These are phyloP conservation scores for Mimachlamys varia DNA, from an alignment of 2,888 invertebrate species.

Conservation along the genomic window DNA sequence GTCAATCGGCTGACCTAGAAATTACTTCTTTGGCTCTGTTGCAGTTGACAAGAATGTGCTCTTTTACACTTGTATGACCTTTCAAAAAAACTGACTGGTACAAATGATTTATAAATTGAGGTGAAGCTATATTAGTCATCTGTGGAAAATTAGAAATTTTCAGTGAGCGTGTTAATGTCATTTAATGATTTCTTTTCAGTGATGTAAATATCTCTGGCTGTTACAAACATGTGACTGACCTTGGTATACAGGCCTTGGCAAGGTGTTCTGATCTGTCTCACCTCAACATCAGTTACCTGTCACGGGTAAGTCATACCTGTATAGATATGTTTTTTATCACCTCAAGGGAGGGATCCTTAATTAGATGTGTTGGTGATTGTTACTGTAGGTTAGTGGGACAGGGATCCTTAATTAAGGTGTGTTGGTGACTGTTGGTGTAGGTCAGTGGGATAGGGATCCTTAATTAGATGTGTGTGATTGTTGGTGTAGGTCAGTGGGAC, in stretches of 20 bases:
- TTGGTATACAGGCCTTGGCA: neutral
- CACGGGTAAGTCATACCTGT: neutral
- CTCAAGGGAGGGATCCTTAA: too few relatives aligned
- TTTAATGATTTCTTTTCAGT: neutral
- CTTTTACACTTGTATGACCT: too few relatives aligned
- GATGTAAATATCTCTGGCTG: neutral
- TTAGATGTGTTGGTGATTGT: too few relatives aligned
- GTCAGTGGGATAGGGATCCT: neutral
- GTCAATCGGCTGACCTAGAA: too few relatives aligned
- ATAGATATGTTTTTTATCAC: neutral
- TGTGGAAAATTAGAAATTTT: too few relatives aligned
- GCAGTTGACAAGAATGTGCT: too few relatives aligned
- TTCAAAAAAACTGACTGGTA: too few relatives aligned
- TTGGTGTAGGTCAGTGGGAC: neutral
- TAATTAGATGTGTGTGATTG: too few relatives aligned
- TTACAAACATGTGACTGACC: conserved; percentile 16
- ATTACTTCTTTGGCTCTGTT: too few relatives aligned
- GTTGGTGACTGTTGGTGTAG: neutral
- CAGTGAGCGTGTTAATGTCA: too few relatives aligned
- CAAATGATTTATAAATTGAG: too few relatives aligned
- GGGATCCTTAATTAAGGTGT: neutral
- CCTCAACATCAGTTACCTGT: conserved; percentile 14
- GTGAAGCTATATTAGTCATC: too few relatives aligned
- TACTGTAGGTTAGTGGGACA: neutral
- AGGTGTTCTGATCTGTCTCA: neutral